Evolutionary conservation across 1,140 invertebrate species (phyloP), one percentile per base, ranked within the genome.

Genomic region (Diorhabda sublineata): DNA sequence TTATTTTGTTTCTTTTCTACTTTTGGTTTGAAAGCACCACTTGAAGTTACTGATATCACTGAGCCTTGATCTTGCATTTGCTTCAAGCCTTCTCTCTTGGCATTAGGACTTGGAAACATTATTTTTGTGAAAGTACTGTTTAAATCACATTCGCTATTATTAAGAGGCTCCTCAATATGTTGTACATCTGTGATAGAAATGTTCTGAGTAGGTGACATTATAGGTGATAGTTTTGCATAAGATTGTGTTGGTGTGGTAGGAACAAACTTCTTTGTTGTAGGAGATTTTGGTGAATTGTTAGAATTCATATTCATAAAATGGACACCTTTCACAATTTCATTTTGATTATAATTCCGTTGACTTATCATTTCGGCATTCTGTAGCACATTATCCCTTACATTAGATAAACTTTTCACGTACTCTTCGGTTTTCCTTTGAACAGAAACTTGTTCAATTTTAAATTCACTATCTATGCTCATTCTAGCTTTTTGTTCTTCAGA

Each of bases 401-500:
- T 65, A 11, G 68, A 57, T 58, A 81, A 68, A 73, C 78, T 83
- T 73, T 79, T 79, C 65, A 83, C 75, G 61, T 84, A 83, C 47
- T 81, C 76, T 70, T 82, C 78, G 11, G 81, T 82, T 66, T 75
- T 82, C 64, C 82, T 80, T 57, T 81, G 77, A 44, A 83, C 80
- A 5, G 83, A 81, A 42, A 85, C 74, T 69, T 81, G 72, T 61
- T 84, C 82, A 9, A 89, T 83, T 61, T 87, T 87, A 81, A 93
- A 93, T 57, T 89, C 87, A 72, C 87, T 87, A 74, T 95, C 93
- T 73, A 96, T 96, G 75, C 92, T 91, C 85, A 91, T 91, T 74
- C 92, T 85, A 59, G 93, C 93, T 82, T 92, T 90, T 71, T 94
- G 91, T 75, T 93, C 91, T 75, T 94, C 93, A 1, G 91, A 90